Percentiles rank a stretch among this genome's conserved stretches.
phyloP scores from a whole-genome alignment of 2,797 vertebrate species.

The Leptatherina wallacei region DNA sequence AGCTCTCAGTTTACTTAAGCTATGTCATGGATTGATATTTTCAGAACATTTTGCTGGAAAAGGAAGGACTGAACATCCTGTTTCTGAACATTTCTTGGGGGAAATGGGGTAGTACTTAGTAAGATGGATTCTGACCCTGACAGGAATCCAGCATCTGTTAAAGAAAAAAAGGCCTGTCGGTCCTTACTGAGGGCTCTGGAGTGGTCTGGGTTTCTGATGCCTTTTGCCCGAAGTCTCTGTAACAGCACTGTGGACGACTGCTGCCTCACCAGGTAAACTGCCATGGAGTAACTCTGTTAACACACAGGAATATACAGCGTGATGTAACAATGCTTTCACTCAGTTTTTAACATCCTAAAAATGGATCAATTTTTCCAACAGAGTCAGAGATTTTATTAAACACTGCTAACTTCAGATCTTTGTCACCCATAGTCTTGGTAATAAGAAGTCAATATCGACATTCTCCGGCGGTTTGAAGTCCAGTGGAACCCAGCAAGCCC shows the following conservation, averaged over 20 bases:
- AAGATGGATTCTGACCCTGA: neutral
- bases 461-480: neutral
- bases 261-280: slow-evolving; percentile 97
- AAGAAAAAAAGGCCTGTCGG: neutral
- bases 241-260: slow-evolving; percentile 94
- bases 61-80: neutral
- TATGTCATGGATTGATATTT: neutral
- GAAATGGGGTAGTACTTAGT: neutral
- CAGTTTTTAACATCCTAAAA: neutral
- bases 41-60: neutral
- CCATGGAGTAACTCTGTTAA: slow-evolving; percentile 96
- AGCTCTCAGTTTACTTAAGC: neutral
- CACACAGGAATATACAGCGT: slow-evolving; percentile 22
- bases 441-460: neutral
- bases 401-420: neutral
- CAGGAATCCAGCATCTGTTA: neutral
- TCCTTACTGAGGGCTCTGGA: slow-evolving; percentile 96
- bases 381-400: neutral
- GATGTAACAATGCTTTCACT: neutral
- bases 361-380: neutral
- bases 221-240: slow-evolving; percentile 96
- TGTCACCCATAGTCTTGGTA: neutral
- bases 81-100: neutral
- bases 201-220: slow-evolving; percentile 98
- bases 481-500: neutral